Evolutionary conservation across 1,140 invertebrate species (phyloP).

Genomic region (Hetaerina americana): DNA sequence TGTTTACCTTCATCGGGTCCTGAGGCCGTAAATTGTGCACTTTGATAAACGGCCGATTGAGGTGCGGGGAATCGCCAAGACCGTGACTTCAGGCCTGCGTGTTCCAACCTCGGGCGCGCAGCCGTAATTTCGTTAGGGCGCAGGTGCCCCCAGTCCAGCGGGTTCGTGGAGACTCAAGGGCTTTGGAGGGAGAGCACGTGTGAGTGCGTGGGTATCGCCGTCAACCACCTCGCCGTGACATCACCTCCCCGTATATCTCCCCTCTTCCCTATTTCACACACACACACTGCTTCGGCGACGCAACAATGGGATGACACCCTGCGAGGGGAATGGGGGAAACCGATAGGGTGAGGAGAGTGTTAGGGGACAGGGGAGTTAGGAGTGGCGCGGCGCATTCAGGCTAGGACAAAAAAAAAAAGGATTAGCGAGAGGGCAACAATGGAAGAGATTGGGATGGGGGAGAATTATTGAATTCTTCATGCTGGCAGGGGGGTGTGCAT

Average conservation of each 20-base stretch:
- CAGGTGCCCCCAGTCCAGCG: neutral
- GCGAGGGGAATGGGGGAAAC: neutral
- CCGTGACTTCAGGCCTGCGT: neutral
- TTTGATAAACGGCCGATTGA: neutral
- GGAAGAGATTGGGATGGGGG: too few relatives aligned
- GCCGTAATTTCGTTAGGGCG: neutral
- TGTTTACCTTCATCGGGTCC: too few relatives aligned
- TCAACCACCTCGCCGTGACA: too few relatives aligned
- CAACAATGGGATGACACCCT: neutral
- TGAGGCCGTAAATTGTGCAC: too few relatives aligned
- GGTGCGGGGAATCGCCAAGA: neutral
- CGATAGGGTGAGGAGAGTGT: too few relatives aligned
- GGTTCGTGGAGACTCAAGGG: neutral
- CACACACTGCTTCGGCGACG: too few relatives aligned
- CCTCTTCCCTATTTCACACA: too few relatives aligned
- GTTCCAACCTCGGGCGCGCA: neutral
- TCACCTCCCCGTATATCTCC: too few relatives aligned
- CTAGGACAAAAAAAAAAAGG: too few relatives aligned
- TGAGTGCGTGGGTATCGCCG: neutral
- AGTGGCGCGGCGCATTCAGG: neutral
- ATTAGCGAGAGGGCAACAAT: neutral
- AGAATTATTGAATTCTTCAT: neutral
- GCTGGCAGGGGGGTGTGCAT: neutral
- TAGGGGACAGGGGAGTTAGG: neutral
- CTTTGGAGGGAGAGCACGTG: neutral